A percentile compares a stretch with the other conserved stretches of the same genome.
These are phyloP conservation scores for Chloebia gouldiae DNA, from an alignment of 2,113 vertebrate genomes.

Conservation along the genomic window DNA sequence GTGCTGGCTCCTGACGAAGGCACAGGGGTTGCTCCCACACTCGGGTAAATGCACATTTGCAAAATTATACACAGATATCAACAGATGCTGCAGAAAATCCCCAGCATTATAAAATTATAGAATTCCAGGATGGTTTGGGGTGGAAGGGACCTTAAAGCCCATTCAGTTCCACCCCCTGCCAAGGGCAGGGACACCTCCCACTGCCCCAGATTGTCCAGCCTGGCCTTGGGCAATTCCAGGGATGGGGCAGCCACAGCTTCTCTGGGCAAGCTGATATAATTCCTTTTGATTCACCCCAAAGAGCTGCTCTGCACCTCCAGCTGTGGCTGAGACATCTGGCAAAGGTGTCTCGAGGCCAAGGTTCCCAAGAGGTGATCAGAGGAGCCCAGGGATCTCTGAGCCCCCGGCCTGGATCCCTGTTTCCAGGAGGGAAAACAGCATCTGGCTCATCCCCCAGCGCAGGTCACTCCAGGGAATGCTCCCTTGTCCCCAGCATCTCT, in stretches of 20 bases:
- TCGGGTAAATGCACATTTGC: accelerated
- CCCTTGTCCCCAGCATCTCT: neutral
- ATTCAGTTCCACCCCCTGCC: neutral
- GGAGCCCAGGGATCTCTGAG: neutral
- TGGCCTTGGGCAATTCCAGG: neutral
- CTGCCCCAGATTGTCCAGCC: neutral
- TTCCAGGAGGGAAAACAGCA: neutral
- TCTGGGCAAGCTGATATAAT: neutral
- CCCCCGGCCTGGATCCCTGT: neutral
- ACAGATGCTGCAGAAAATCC: neutral
- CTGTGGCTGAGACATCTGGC: neutral
- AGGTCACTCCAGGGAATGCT: neutral
- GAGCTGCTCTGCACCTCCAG: neutral
- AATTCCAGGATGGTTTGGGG: neutral
- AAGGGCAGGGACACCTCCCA: neutral
- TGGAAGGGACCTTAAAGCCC: neutral
- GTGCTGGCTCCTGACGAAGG: accelerated
- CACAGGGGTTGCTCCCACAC: neutral
- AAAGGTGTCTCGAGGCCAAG: neutral
- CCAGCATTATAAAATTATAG: accelerated
- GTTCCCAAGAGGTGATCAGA: neutral
- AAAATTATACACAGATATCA: neutral
- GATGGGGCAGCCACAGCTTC: neutral
- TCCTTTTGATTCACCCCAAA: neutral
- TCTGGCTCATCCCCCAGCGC: neutral